phyloP scores from a whole-genome alignment of 2,113 vertebrate species.

The Sylvia atricapilla region DNA sequence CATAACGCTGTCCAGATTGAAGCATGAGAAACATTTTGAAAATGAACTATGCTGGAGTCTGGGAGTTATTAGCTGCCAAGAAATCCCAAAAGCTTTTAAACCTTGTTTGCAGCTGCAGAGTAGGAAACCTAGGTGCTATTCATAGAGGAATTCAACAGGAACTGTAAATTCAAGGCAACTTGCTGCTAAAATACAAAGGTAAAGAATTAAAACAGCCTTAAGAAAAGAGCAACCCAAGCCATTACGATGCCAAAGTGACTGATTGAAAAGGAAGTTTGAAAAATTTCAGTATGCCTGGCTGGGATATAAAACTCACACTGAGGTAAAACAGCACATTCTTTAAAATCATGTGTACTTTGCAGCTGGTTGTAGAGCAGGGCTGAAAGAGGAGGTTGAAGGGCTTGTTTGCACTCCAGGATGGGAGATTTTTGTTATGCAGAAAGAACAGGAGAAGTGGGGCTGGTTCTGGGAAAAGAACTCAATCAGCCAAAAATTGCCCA shows the following conservation, averaged over 20 bases:
- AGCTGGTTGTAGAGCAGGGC: not conserved
- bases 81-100: slow-evolving; percentile 33
- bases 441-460: not conserved
- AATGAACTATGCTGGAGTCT: slow-evolving; percentile 31
- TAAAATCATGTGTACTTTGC: not conserved
- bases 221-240: slow-evolving; percentile 5
- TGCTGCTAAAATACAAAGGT: slow-evolving; percentile 42
- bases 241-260: slow-evolving; percentile 2
- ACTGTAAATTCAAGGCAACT: slow-evolving; percentile 61
- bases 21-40: slow-evolving; percentile 34
- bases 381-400: not conserved
- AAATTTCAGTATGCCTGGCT: not conserved
- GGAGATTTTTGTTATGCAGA: not conserved
- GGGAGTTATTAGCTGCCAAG: slow-evolving; percentile 51
- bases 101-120: slow-evolving; percentile 47
- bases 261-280: slow-evolving; percentile 42
- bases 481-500: not conserved
- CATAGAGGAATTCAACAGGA: slow-evolving; percentile 42
- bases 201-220: slow-evolving; percentile 47
- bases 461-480: not conserved
- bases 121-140: slow-evolving; percentile 47
- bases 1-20: slow-evolving; percentile 61
- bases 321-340: not conserved
- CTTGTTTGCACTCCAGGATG: not conserved
- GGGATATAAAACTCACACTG: slow-evolving; percentile 2